These are phyloP conservation scores for Hylaeus anthracinus DNA, from an alignment of 1,140 invertebrate genomes.

Conservation along the genomic window DNA sequence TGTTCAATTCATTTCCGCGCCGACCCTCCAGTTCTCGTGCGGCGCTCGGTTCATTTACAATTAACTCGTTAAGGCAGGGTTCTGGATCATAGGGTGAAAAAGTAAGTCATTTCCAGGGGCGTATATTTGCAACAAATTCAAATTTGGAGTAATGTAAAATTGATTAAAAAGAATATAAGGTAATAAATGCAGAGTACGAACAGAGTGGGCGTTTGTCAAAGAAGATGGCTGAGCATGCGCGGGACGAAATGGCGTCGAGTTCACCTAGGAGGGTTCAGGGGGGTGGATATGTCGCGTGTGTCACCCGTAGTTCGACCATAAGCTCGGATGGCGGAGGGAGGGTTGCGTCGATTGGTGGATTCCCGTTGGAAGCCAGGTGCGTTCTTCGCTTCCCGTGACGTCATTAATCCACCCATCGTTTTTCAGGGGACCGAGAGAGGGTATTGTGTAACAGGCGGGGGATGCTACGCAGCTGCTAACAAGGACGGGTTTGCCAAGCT, in stretches of 20 bases:
- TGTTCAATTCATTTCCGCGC: constrained; percentile 25
- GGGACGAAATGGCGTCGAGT: constrained; percentile 12
- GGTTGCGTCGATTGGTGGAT: constrained; percentile 67
- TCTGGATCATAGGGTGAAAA: no score
- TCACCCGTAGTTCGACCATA: constrained; percentile 53
- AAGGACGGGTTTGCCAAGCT: constrained; percentile 71
- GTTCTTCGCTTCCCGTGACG: constrained; percentile 71
- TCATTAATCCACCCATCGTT: constrained; percentile 80
- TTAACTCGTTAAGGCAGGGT: constrained; percentile 32
- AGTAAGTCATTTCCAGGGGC: no score
- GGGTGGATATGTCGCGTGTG: constrained; percentile 41
- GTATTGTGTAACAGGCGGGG: constrained; percentile 78
- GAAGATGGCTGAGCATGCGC: no score
- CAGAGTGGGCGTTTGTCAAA: neutral
- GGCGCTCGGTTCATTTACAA: constrained; percentile 36
- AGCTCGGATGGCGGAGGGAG: constrained; percentile 7
- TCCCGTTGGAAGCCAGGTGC: constrained; percentile 76
- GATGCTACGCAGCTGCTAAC: constrained; percentile 79
- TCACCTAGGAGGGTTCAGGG: neutral
- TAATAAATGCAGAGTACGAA: no score
- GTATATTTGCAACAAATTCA: no score
- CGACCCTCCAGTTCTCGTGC: neutral
- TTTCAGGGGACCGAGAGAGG: constrained; percentile 71
- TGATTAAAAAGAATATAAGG: no score
- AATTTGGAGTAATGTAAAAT: no score